Evolutionary conservation across 2,797 vertebrate species (phyloP), one percentile per base, ranked within the genome.

Genomic region (Lates japonicus): DNA sequence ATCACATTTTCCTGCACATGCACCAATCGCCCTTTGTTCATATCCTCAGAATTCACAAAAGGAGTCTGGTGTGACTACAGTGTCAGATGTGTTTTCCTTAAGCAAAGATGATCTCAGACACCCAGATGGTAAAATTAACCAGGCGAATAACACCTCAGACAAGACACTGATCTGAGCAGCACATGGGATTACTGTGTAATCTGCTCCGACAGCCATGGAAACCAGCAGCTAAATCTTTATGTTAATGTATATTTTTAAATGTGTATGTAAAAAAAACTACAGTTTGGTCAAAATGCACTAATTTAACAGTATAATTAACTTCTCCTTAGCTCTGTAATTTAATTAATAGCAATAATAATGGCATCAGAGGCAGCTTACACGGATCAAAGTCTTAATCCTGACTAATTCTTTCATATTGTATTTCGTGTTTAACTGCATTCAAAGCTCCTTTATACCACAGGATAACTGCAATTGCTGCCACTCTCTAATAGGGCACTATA

Each of bases 351-450:
- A 0, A 62, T 35, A 31, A n/a, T 8, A 67, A 63, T 33, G 37
- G 39, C 37, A 54, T 14, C 25, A 20, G 14, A 54, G 7, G 37
- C 8, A 9, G 19, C 4, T 77, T 39, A 57, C 8, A 25, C 0
- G 0, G 31, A 78, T 77, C 67, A 35, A 62, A 70, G 13, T 52
- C 35, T 52, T 59, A 48, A 68, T 55, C 31, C 48, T 10, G 58
- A 42, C 44, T 42, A 14, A 48, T 59, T 81, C 0, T 9, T 31
- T 67, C 3, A 48, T 49, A n/a, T 69, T 67, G 10, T 37, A 5
- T 70, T 65, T 49, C 13, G 7, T 67, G 67, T 81, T 72, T 46
- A 22, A 25, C 5, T 33, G 42, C 67, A 44, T 20, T 76, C 63
- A 17, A 44, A 41, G 41, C 70, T 72, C 2, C 54, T 74, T 77